These are phyloP conservation scores for Falco punctatus DNA, from an alignment of 2,113 vertebrate genomes.

Conservation along the genomic window DNA sequence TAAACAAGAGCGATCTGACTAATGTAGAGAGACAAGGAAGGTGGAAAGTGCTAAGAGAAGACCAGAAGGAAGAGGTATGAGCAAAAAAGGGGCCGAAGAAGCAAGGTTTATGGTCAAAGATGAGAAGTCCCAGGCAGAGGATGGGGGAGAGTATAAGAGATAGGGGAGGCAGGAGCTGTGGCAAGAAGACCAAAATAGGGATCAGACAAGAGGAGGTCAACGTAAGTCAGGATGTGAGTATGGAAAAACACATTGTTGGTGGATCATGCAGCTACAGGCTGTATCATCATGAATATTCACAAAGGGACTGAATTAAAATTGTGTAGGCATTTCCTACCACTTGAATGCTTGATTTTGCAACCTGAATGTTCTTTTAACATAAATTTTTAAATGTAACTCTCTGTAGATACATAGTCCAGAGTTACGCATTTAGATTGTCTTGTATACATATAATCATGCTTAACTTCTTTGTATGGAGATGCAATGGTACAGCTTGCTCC, in stretches of 20 bases:
- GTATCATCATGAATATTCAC: conserved; percentile 48
- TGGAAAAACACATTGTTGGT: conserved; percentile 31
- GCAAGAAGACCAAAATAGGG: background rate
- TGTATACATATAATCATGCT: conserved; percentile 52
- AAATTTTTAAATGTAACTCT: conserved; percentile 32
- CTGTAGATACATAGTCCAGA: conserved; percentile 17
- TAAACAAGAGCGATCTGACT: background rate
- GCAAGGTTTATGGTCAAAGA: background rate
- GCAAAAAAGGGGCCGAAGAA: background rate
- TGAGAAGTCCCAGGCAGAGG: background rate
- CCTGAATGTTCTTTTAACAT: conserved; percentile 41
- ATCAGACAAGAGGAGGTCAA: conserved; percentile 26
- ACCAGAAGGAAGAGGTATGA: background rate
- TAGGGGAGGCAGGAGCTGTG: background rate
- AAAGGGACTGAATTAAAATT: conserved; percentile 39
- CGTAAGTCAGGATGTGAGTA: background rate
- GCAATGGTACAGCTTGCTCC: conserved; percentile 17
- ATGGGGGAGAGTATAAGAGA: background rate
- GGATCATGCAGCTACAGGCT: conserved; percentile 52
- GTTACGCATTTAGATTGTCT: conserved; percentile 39
- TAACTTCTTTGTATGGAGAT: conserved; percentile 31
- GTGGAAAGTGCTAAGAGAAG: background rate
- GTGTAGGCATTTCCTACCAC: conserved; percentile 42
- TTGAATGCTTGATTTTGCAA: conserved; percentile 63
- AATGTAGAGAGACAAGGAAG: background rate